A percentile compares a stretch with the other conserved stretches of the same genome.
Evolutionary conservation across 1,140 invertebrate species (phyloP).

Genomic region (Protaetia brevitarsis): DNA sequence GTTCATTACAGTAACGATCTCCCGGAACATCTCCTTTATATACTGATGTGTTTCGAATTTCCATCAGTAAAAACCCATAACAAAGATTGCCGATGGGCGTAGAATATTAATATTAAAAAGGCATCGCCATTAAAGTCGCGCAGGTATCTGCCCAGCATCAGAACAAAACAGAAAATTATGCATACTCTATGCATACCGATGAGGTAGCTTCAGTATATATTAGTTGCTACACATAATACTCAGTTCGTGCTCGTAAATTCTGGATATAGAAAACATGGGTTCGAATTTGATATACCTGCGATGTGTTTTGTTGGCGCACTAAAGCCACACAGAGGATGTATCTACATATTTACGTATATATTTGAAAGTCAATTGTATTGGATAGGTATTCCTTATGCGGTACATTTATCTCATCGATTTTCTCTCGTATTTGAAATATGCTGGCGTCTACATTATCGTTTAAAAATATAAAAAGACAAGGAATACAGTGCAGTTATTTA

Average conservation of each 20-base stretch:
- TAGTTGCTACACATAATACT: background rate
- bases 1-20: too few species aligned
- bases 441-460: too few species aligned
- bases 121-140: conserved; percentile 32
- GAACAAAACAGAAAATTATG: too few species aligned
- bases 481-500: too few species aligned
- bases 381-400: too few species aligned
- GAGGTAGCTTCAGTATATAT: conserved; percentile 6
- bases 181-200: conserved; percentile 37
- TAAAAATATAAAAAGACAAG: too few species aligned
- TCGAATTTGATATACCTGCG: background rate
- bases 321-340: too few species aligned
- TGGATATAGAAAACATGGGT: background rate
- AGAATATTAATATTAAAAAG: conserved; percentile 37
- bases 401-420: too few species aligned
- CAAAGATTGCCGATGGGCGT: conserved; percentile 24
- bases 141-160: conserved; percentile 27
- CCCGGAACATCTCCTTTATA: background rate
- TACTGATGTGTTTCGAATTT: conserved; percentile 20
- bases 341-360: too few species aligned
- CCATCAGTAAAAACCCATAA: conserved; percentile 30
- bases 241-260: background rate
- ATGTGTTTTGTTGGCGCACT: too few species aligned
- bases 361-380: too few species aligned
- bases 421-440: too few species aligned